Evolutionary conservation across 2,888 invertebrate genomes (phyloP), one percentile per base, ranked within the genome.

Genomic region (Thecocarcelia acutangulata): DNA sequence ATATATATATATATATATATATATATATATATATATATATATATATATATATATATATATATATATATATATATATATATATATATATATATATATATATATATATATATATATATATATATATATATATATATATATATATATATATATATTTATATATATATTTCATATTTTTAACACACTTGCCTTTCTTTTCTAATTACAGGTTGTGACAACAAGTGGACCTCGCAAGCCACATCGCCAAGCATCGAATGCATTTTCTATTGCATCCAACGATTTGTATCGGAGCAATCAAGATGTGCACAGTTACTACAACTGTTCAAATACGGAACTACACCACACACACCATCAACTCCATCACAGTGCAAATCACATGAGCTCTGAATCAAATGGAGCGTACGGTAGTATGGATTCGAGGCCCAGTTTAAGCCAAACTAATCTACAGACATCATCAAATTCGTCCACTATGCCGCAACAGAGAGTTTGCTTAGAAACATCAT

Each of bases 221-320:
- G 96, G 96, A 61, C 96, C 96, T 83, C 93, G 94, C 81, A 96
- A 96, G 90, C 96, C 96, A 12, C 94, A 94, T 88, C 92, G 95
- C 64, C 91, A 87, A 87, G 88, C 90, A 81, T 89, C 90, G 37
- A 90, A 90, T 86, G 91, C 90, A 84, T 91, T 89, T 84, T 90
- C 91, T 64, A 91, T 90, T 28, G 85, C 88, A 64, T 90, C 91
- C 61, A 89, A 90, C 74, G 89, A 90, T 52, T 84, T 87, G 28
- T 64, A 74, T 11, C 64, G 74, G 8, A 82, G 82, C 83, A 84
- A 81, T 61, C 79, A 77, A 61, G 81, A 78, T 66, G 76, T 81
- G 24, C 68, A 50, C 40, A 82, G 78, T 75, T 83, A 68, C 28
- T 75, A 64, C 33, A 72, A 61, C 50, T 69, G 76, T 33, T 79